A percentile compares a stretch with the other conserved stretches of the same genome.
phyloP scores from a whole-genome alignment of 2,888 invertebrate species.

The Cryptosula pallasiana region DNA sequence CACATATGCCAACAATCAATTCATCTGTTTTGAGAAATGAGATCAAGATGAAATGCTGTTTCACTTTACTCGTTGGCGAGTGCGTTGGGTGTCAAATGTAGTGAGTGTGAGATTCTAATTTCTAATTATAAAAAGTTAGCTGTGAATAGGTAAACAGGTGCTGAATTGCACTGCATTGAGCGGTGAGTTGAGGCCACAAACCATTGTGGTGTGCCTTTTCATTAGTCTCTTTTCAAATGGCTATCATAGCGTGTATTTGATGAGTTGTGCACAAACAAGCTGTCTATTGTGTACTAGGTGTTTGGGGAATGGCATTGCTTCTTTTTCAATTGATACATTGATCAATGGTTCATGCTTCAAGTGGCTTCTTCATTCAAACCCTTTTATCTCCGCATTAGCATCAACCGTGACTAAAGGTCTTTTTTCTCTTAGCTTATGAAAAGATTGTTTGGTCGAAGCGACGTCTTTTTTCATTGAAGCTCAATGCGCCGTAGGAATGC shows the following conservation, averaged over 20 bases:
- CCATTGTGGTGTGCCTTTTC: background rate
- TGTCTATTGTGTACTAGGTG: background rate
- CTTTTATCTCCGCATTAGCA: background rate
- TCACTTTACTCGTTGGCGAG: background rate
- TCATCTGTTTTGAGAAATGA: background rate
- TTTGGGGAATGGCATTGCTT: background rate
- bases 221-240: background rate
- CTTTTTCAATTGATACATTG: background rate
- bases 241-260: background rate
- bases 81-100: background rate
- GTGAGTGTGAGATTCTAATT: background rate
- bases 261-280: background rate
- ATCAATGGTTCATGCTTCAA: background rate
- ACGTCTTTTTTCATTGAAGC: too few species aligned
- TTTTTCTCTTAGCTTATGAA: constrained; percentile 2
- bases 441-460: too few species aligned
- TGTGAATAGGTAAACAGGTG: background rate
- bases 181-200: background rate
- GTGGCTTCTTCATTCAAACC: background rate
- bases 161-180: background rate
- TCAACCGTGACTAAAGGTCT: background rate
- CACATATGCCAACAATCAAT: background rate
- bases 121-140: background rate
- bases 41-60: background rate
- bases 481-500: too few species aligned